Base-by-base conservation (phyloP, 2,113 vertebrate genomes). In the Ptychochromis oligacanthus region DNA sequence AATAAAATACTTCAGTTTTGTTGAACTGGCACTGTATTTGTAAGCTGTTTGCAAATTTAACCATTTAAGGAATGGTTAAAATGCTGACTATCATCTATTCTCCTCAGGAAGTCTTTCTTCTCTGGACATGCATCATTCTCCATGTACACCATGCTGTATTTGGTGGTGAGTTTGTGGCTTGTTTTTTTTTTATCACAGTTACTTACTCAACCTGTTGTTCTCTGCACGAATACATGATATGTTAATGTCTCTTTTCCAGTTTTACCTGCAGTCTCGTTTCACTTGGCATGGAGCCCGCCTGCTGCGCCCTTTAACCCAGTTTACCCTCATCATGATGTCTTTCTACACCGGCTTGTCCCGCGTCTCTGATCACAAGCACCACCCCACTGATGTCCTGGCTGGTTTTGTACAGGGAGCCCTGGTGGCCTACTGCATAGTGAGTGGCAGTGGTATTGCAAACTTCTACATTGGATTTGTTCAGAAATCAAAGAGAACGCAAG, bases 321-420 rank as follows among this genome's bases (percentile, higher is more conserved):
- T 99, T 95, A 98, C 98, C n/a, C 95, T 99, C 81, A 90, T 99
- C 91, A 98, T 99, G 97, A 98, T 99, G 97, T 97, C 98, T 0
- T 98, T 99, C 90, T 99, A 99, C 96, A 99, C 98, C 0, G 98
- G 98, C 79, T 87, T 99, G 92, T 98, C 98, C 61, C 97, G 98
- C 0, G 96, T 99, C 1, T 98, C 98, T 0, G 98, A 99, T 91
- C 97, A 99, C 94, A 98, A 98, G 93, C 98, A 99, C 90, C 98
- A 99, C 91, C 97, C 98, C 64, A 94, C 96, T 0, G 98, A 99
- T 0, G 97, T 99, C 56, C 95, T 99, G 95, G 97, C 97, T 0
- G 98, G 98, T 28, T 99, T 98, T 79, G 89, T 94, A 20, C 98
- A 98, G 94, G 98, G 98, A 57, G 97, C 98, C 75, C 91, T 99